Conservation (phyloP, 2,888 invertebrate genomes). For the Thecocarcelia acutangulata region DNA sequence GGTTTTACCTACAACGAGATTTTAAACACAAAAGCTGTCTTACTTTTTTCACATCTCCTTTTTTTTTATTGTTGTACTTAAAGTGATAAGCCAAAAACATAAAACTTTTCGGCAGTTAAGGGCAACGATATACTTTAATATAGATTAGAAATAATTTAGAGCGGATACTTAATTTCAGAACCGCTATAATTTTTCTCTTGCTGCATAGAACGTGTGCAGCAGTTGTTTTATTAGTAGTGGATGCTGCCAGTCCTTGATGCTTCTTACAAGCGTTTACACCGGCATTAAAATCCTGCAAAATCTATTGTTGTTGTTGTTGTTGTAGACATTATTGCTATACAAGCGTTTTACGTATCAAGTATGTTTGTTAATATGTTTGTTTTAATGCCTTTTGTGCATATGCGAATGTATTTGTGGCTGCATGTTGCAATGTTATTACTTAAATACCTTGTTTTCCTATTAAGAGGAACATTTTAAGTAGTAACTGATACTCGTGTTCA, state of each 20-base stretch:
- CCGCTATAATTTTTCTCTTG: not conserved
- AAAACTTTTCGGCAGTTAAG: not conserved
- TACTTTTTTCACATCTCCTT: not conserved
- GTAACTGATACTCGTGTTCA: not conserved
- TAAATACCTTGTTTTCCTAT: slow-evolving; percentile 21
- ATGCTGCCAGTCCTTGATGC: slow-evolving; percentile 5
- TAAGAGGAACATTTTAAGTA: not conserved
- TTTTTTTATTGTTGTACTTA: not conserved
- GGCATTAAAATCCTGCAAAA: slow-evolving; percentile 27
- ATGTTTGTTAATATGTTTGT: not conserved
- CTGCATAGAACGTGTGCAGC: not conserved
- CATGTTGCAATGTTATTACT: slow-evolving; percentile 1
- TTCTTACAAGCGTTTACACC: slow-evolving; percentile 27
- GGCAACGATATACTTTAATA: not conserved
- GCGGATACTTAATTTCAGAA: too few species aligned
- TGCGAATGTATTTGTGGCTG: not conserved
- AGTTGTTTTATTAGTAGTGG: slow-evolving; percentile 30
- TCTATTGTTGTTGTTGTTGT: not conserved
- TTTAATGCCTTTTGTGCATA: not conserved
- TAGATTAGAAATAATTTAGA: not conserved
- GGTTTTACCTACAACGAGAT: slow-evolving; percentile 4
- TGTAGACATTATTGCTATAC: slow-evolving; percentile 9
- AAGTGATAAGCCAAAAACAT: slow-evolving; percentile 32
- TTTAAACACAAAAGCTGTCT: slow-evolving; percentile 30
- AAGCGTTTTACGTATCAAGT: not conserved